Percentiles rank a stretch among this genome's conserved stretches.
Evolutionary conservation across 2,888 invertebrate species (phyloP).

Genomic region (Pollenia amentaria): DNA sequence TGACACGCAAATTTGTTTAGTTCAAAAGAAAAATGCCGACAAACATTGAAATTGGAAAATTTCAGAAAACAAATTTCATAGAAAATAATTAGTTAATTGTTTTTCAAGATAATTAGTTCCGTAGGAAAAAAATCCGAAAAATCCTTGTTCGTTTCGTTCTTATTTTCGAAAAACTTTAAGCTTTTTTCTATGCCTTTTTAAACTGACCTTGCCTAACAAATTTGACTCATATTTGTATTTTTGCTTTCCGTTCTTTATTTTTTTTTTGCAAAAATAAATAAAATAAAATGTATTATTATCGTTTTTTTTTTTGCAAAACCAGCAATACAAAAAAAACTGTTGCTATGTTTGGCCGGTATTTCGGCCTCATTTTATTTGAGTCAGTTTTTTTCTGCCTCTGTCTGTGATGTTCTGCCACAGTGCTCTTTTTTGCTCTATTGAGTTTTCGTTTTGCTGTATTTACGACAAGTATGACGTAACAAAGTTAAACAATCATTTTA

Average conservation of each 20-base stretch:
- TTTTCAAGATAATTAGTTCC: not conserved
- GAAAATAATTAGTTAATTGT: constrained; percentile 21
- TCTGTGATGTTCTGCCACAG: not conserved
- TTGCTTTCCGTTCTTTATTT: constrained; percentile 24
- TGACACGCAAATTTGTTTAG: constrained; percentile 63
- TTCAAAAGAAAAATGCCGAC: constrained; percentile 66
- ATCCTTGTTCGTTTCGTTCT: not conserved
- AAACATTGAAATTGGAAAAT: constrained; percentile 36
- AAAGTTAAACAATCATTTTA: constrained; percentile 35
- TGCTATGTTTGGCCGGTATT: constrained; percentile 63
- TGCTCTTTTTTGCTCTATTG: constrained; percentile 23
- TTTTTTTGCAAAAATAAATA: constrained; percentile 58
- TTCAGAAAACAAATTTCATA: not conserved
- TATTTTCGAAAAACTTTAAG: not conserved
- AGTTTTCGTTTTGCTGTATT: constrained; percentile 22
- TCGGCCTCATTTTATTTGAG: constrained; percentile 55
- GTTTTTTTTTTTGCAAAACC: constrained; percentile 44
- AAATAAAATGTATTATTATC: constrained; percentile 53
- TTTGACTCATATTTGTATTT: constrained; percentile 65
- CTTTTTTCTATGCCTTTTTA: constrained; percentile 44
- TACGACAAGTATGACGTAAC: constrained; percentile 51
- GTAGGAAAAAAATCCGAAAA: constrained; percentile 1
- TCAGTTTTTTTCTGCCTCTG: constrained; percentile 12
- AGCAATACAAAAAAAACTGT: constrained; percentile 35
- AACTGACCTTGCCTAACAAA: constrained; percentile 79